A percentile compares a stretch with the other conserved stretches of the same genome.
phyloP scores from a whole-genome alignment of 2,888 invertebrate genomes.

The Dicyrtomina minuta region DNA sequence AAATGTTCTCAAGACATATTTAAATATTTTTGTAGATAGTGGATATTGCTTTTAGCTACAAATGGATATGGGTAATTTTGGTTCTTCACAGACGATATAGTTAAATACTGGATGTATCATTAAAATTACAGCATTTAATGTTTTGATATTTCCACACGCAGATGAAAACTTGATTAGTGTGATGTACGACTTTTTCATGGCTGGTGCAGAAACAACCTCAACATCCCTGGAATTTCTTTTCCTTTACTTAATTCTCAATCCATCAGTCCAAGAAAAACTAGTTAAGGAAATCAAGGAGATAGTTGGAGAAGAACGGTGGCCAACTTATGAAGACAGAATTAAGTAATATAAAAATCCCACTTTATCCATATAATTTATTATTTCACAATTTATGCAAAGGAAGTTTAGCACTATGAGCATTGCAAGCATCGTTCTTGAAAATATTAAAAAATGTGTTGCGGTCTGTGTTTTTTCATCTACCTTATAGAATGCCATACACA shows the following conservation, averaged over 20 bases:
- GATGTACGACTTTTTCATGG: constrained; percentile 30
- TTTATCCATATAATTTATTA: neutral
- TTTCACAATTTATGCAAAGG: constrained; percentile 3
- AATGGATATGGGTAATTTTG: too few species aligned
- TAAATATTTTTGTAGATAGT: too few species aligned
- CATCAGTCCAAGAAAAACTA: constrained; percentile 16
- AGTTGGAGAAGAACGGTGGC: constrained; percentile 5
- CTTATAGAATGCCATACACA: constrained; percentile 26
- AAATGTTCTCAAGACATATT: too few species aligned
- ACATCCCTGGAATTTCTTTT: constrained; percentile 15
- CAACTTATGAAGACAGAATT: constrained; percentile 23
- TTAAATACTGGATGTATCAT: too few species aligned
- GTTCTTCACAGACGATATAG: too few species aligned
- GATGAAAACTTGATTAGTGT: constrained; percentile 29
- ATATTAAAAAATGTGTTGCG: neutral
- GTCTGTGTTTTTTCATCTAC: neutral
- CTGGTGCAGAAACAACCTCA: constrained; percentile 29
- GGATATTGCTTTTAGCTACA: too few species aligned
- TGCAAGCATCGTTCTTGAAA: neutral
- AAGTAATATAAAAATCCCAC: neutral
- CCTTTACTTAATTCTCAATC: constrained; percentile 18
- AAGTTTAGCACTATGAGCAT: neutral
- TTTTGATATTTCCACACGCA: too few species aligned
- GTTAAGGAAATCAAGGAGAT: constrained; percentile 2
- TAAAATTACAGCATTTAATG: too few species aligned